Base-by-base conservation (phyloP, 2,888 invertebrate genomes). In the Scaptomyza tumidula region DNA sequence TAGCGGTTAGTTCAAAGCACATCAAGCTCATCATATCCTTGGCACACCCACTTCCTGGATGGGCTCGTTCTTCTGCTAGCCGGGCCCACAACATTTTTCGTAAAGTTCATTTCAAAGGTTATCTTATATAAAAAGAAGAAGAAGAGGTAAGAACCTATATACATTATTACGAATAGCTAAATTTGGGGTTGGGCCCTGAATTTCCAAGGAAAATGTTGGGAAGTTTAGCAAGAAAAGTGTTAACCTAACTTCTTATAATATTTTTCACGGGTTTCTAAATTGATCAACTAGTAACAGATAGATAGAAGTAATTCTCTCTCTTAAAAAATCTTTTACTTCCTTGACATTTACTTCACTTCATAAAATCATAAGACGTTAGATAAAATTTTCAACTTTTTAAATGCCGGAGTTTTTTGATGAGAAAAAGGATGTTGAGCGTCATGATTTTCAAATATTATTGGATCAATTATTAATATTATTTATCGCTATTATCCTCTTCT, bases 1-100 rank as follows among this genome's bases (percentile, higher is more conserved):
- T 55, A 45, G 41, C 33, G 33, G 33, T 55, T 48, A 46, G 37
- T 61, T 67, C 67, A 69, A 67, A 53, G 5, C 35, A 14, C 10
- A 37, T 52, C 19, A 19, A 19, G 48, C 19, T 46, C 3, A 11
- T 35, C 3, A 43, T 6, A 19, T 16, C 6, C 9, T 13, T 10
- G 37, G 10, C 52, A 39, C 52, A 9, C 37, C 14, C 39, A 52
- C 27, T 39, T 37, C 11, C 14, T 52, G 24, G 27, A 14, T 14
- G 9, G 52, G 39, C 14, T 9, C 39, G 14, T n/a, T n/a, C n/a
- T 39, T 10, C 11, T 4, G 6, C 11, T 0, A n/a, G 52, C 19
- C 49, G 35, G 19, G n/a, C 35, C n/a, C 3, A 10, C 3, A 35
- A n/a, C 13, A 49, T 19, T 49, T 14, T 14, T 31, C n/a, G 2